These are phyloP conservation scores for Cyprinodon variegatus DNA, from an alignment of 2,113 vertebrate species.

Conservation along the genomic window DNA sequence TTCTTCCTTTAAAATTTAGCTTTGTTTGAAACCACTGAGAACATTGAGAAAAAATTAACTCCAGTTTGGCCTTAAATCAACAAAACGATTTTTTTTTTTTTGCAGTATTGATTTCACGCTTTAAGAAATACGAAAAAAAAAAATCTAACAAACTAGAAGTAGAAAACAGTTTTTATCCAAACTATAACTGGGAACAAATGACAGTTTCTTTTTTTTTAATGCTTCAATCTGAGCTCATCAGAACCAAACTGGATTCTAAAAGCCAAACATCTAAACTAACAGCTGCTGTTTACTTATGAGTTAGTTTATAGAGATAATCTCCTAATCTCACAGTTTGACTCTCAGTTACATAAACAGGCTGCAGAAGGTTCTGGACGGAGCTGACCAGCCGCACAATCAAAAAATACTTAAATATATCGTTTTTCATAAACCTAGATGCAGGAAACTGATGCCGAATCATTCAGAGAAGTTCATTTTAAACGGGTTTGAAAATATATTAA, in stretches of 20 bases:
- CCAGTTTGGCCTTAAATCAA: too few species aligned
- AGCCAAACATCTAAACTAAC: neutral
- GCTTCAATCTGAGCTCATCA: neutral
- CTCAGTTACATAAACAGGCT: neutral
- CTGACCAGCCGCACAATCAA: neutral
- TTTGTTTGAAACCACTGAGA: too few species aligned
- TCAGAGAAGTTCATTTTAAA: neutral
- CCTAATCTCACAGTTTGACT: neutral
- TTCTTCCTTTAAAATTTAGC: too few species aligned
- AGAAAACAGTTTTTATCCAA: neutral
- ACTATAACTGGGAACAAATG: neutral
- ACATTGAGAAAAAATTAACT: too few species aligned
- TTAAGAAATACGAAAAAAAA: too few species aligned
- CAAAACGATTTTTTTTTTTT: too few species aligned
- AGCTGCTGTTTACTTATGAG: neutral
- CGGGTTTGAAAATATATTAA: neutral
- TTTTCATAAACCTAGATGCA: rapidly evolving
- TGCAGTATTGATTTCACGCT: too few species aligned
- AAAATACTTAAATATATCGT: neutral
- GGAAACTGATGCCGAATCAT: neutral
- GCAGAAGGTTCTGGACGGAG: conserved; percentile 3
- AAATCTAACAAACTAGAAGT: too few species aligned
- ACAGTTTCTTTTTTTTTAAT: neutral
- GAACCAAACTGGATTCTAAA: neutral
- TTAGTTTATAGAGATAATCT: neutral